Base-by-base conservation (phyloP, 2,888 invertebrate genomes). In the Subacronicta megacephala region DNA sequence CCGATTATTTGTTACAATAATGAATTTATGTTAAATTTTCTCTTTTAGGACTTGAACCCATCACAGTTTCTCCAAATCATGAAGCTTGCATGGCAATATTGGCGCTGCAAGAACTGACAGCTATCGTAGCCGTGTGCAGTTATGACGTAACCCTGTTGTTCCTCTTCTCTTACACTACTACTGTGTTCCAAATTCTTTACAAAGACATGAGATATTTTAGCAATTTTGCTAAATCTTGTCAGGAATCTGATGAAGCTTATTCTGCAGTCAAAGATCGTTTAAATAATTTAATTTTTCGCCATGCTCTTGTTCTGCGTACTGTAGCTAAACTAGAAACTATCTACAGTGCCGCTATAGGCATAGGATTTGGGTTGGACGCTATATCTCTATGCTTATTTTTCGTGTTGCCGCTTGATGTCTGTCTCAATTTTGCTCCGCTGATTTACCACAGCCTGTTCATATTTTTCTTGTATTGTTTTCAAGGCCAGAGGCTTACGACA, bases 381-480 rank as follows among this genome's bases (percentile, higher is more conserved):
- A 62, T 84, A 36, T 75, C 77, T 13, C 26, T 81, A n/a, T 81
- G 79, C 52, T 46, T 82, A 43, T 83, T 83, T 20, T 76, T 82
- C 41, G 72, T 79, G 18, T 59, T 85, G 18, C 83, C 83, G 12
- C 43, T 82, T 1, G 72, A 82, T 0, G 66, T 74, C 7, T 72
- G 75, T 60, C 49, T 78, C 2, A 79, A 70, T 15, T 83, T 78
- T 55, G 70, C 60, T 13, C 82, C 82, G 12, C 43, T 83, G 12
- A 65, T 81, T 38, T 67, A 40, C 17, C 65, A 81, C 41, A 72
- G 74, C 13, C 50, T 82, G 6, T 71, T 75, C 15, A 57, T 79
- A 7, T 83, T 83, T 56, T 85, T 84, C 36, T 63, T 85, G 42
- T 81, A 85, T 57, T 85, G 84, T 60, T 72, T 76, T 20, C 73